phyloP scores from a whole-genome alignment of 2,113 vertebrate species.

The Calonectris borealis region DNA sequence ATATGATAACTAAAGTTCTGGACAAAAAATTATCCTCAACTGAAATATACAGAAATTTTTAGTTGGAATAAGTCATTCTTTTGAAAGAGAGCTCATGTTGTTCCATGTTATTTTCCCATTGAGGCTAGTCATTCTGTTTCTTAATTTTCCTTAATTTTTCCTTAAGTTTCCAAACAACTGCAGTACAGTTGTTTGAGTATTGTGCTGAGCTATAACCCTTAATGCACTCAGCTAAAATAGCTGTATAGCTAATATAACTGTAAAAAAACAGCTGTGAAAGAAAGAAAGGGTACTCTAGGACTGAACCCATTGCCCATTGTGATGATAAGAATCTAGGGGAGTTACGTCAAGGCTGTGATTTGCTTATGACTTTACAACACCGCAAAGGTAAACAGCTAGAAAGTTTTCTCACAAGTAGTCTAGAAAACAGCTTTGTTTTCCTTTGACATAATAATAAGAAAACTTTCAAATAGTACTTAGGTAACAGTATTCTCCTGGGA shows the following conservation, averaged over 20 bases:
- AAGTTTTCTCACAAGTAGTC: background rate
- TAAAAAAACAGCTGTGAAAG: background rate
- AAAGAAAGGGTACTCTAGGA: background rate
- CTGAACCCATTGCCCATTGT: background rate
- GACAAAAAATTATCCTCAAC: background rate
- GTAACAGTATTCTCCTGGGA: background rate
- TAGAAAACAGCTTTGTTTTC: background rate
- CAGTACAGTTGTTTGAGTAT: background rate
- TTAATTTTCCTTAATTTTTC: too few species aligned
- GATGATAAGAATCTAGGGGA: background rate
- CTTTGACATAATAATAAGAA: background rate
- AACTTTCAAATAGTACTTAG: background rate
- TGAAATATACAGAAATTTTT: background rate
- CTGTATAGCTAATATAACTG: background rate
- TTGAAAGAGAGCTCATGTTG: background rate
- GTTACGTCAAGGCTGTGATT: background rate
- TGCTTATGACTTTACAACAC: background rate
- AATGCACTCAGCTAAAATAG: background rate
- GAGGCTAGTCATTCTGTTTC: background rate
- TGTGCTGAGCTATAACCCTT: background rate
- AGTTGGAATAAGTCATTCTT: background rate
- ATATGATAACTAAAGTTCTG: background rate
- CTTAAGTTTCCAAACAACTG: too few species aligned
- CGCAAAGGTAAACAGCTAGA: background rate
- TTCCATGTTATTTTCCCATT: background rate